Percentiles rank a stretch among this genome's conserved stretches.
phyloP scores from a whole-genome alignment of 2,113 vertebrate species.

The Anhinga rufa region DNA sequence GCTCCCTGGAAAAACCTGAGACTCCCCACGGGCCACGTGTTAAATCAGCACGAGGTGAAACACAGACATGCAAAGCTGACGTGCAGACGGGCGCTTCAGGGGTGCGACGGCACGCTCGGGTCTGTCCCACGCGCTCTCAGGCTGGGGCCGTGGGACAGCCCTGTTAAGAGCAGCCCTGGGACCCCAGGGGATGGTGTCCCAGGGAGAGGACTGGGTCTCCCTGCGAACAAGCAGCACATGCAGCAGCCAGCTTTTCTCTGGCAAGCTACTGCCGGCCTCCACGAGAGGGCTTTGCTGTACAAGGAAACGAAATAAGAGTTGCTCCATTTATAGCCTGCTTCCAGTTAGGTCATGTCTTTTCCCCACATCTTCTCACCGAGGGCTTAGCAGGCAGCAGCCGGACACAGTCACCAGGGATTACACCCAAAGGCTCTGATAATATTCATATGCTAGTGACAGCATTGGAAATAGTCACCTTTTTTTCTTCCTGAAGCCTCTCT shows the following conservation, averaged over 20 bases:
- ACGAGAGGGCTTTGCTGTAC: conserved; percentile 62
- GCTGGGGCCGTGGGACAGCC: background rate
- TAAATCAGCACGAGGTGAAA: background rate
- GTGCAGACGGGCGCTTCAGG: background rate
- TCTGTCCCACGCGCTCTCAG: background rate
- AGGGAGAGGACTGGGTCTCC: background rate
- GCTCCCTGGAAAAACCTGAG: background rate
- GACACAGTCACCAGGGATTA: background rate
- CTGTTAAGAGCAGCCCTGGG: background rate
- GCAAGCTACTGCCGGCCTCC: conserved; percentile 30
- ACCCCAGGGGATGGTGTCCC: background rate
- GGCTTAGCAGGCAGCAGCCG: background rate
- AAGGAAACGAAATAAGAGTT: background rate
- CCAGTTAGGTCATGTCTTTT: background rate
- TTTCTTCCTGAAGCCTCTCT: background rate
- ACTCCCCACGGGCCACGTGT: background rate
- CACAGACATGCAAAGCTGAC: fast-evolving
- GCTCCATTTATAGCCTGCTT: background rate
- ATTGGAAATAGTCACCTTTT: background rate
- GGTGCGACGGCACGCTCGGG: fast-evolving
- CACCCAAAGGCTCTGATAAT: background rate
- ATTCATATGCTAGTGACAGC: fast-evolving
- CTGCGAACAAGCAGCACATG: background rate
- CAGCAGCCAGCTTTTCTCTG: background rate
- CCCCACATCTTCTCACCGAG: background rate